Percentiles rank a stretch among this genome's conserved stretches.
Conservation (phyloP, 2,888 invertebrate species). For the Gibbula magus region DNA sequence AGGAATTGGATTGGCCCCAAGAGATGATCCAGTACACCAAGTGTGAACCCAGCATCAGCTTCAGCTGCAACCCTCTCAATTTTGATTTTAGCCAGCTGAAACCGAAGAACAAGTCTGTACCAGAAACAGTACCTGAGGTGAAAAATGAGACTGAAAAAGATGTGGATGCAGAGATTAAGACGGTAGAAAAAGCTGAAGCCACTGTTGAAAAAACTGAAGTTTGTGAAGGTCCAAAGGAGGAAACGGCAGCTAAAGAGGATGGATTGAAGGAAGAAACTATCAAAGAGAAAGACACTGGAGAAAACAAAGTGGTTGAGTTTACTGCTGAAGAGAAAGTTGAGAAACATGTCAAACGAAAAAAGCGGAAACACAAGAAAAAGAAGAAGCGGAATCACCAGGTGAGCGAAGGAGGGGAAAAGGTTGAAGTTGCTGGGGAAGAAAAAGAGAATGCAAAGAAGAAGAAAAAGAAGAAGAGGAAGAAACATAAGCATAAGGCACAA, state of each 20-base stretch:
- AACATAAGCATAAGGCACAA: conserved; percentile 41
- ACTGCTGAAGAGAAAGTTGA: conserved; percentile 30
- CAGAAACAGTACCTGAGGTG: conserved; percentile 19
- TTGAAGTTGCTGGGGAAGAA: conserved; percentile 28
- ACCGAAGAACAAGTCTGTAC: conserved; percentile 30
- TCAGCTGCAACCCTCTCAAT: conserved; percentile 71
- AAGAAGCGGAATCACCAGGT: conserved; percentile 26
- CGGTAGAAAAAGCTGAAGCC: background rate
- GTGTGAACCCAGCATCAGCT: conserved; percentile 61
- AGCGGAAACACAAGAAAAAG: conserved; percentile 41
- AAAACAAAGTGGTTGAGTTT: conserved; percentile 32
- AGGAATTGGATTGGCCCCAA: conserved; percentile 69
- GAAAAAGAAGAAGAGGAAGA: conserved; percentile 55
- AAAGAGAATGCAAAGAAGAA: conserved; percentile 42
- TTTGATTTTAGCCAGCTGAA: conserved; percentile 68
- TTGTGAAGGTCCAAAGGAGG: too few relatives aligned
- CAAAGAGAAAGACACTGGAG: conserved; percentile 41
- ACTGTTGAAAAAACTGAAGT: conserved; percentile 22
- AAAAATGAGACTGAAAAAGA: conserved; percentile 37
- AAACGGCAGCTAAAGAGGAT: background rate
- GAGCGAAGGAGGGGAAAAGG: background rate
- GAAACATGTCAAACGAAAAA: conserved; percentile 34
- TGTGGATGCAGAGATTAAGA: background rate
- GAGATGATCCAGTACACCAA: conserved; percentile 70
- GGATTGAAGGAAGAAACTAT: conserved; percentile 4